Percentiles rank a stretch among this genome's conserved stretches.
phyloP scores from a whole-genome alignment of 2,888 invertebrate species.

The Caenorhabditis sp. region DNA sequence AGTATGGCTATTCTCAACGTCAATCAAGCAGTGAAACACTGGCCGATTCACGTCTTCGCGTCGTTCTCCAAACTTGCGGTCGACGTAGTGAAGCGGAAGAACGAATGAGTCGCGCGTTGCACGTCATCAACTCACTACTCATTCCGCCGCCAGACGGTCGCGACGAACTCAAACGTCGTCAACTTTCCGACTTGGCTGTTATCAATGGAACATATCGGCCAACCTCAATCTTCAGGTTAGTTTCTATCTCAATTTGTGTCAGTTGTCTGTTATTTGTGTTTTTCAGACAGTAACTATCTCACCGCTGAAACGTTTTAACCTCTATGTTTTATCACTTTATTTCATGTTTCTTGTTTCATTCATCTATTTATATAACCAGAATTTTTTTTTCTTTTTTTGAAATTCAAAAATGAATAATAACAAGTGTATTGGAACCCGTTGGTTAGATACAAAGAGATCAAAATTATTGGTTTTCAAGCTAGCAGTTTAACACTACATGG shows the following conservation, averaged over 20 bases:
- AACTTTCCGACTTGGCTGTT: slow-evolving; percentile 98
- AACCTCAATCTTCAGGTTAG: neutral
- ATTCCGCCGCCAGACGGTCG: slow-evolving; percentile 94
- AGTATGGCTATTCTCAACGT: slow-evolving; percentile 23
- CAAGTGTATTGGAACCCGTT: neutral
- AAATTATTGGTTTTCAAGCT: slow-evolving; percentile 8
- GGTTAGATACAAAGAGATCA: neutral
- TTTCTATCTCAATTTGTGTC: neutral
- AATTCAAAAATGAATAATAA: neutral
- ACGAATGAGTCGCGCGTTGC: slow-evolving; percentile 80
- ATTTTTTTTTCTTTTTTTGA: neutral
- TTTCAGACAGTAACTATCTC: neutral
- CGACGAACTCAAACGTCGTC: slow-evolving; percentile 98
- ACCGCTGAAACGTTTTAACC: neutral
- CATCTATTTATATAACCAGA: neutral
- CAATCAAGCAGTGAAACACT: slow-evolving; percentile 10
- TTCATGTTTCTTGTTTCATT: slow-evolving; percentile 1
- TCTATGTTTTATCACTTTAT: neutral
- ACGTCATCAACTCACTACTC: slow-evolving; percentile 95
- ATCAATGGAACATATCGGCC: slow-evolving; percentile 96
- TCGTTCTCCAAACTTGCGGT: slow-evolving; percentile 36
- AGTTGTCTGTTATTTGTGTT: too few species aligned
- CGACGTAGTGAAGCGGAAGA: slow-evolving; percentile 23
- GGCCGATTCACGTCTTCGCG: slow-evolving; percentile 35
- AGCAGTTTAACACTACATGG: slow-evolving; percentile 31